Base-by-base conservation (phyloP, 53 echinoderm and acorn worm species). In the Pentamera pediparva region DNA sequence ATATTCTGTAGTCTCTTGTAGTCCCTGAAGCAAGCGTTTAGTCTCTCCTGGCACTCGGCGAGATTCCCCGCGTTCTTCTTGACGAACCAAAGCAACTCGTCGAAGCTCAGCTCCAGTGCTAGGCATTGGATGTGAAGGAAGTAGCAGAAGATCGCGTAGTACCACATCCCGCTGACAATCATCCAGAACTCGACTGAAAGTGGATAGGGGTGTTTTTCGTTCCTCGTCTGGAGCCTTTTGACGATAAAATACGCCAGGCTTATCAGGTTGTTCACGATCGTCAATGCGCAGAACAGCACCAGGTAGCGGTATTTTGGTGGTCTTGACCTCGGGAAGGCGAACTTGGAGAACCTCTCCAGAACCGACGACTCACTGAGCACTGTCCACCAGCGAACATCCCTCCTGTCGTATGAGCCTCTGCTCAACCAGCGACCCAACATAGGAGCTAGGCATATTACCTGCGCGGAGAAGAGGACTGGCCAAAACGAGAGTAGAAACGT, bases 1-100 rank as follows among this genome's bases (percentile, higher is more conserved):
- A 67, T 22, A 29, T 47, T 20, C 0, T 47, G 67, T 22, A 67
- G 41, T 15, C 67, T 25, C 27, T 43, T 27, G 45, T 67, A 67
- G 27, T 67, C 67, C 17, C 30, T 67, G 43, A 67, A 67, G 30
- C 67, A 67, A 31, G 11, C 39, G 67, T 67, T 67, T 24, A 67
- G 41, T 67, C 45, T 67, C 12, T 13, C 13, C 30, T 67, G 67
- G 31, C 67, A 67, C 8, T n/a, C n/a, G 2, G 24, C 45, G 2
- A 67, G 25, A 25, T 28, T 11, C 12, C 39, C 39, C 6, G 5
- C 22, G 39, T 67, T 25, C 18, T 67, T 67, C 41, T 67, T 67
- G 18, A 67, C 67, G 18, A 67, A 67, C 67, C 67, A 67, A 25
- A 67, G 18, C 41, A 67, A 18, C 18, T 41, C 31, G 22, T 67